Percentiles rank a stretch among this genome's conserved stretches.
Evolutionary conservation across 2,888 invertebrate species (phyloP).

Genomic region (Camptogramma bilineatum): DNA sequence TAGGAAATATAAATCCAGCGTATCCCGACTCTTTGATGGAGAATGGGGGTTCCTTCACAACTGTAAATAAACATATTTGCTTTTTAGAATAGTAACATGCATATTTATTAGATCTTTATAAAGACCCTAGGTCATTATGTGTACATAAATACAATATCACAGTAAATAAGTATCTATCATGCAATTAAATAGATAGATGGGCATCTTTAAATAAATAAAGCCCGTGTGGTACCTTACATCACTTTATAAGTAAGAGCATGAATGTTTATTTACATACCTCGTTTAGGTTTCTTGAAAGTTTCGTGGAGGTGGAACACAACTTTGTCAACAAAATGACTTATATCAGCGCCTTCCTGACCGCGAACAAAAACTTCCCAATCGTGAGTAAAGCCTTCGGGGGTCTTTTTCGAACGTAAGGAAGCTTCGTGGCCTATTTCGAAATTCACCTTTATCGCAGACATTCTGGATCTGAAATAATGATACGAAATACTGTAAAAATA

Average conservation of each 20-base stretch:
- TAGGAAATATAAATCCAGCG: constrained; percentile 95
- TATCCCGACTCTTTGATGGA: constrained; percentile 97
- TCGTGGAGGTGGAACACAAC: constrained; percentile 96
- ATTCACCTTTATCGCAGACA: constrained; percentile 87
- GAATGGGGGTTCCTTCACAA: constrained; percentile 96
- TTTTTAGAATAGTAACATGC: neutral
- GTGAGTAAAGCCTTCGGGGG: constrained; percentile 97
- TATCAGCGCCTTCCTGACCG: constrained; percentile 94
- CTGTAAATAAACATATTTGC: constrained; percentile 80
- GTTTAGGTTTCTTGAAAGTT: constrained; percentile 95
- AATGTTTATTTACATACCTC: constrained; percentile 86
- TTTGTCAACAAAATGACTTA: constrained; percentile 96
- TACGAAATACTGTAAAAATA: constrained; percentile 41
- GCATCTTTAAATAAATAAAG: too few relatives aligned
- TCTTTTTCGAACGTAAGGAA: constrained; percentile 91
- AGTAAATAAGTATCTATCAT: too few relatives aligned
- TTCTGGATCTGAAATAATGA: constrained; percentile 54
- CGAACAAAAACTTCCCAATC: constrained; percentile 98
- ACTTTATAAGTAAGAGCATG: neutral
- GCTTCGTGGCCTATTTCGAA: constrained; percentile 98
- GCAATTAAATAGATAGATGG: too few relatives aligned
- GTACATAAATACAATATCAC: too few relatives aligned
- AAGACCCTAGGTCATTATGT: neutral
- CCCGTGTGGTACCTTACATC: neutral
- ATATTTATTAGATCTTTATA: neutral